A percentile compares a stretch with the other conserved stretches of the same genome.
These are phyloP conservation scores for Crotalus adamanteus DNA, from an alignment of 2,797 vertebrate species.

Conservation along the genomic window DNA sequence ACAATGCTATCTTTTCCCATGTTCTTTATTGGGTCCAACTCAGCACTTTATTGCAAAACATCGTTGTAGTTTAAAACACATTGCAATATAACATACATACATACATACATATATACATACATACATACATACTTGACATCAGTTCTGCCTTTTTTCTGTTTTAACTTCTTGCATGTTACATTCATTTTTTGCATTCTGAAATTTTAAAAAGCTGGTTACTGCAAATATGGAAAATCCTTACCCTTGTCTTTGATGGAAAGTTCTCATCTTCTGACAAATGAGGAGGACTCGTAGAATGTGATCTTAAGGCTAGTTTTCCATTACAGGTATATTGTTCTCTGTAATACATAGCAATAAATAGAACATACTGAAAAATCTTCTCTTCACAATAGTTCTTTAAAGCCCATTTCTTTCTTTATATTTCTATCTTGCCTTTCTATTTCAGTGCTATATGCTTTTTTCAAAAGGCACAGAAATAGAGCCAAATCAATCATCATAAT, in stretches of 20 bases:
- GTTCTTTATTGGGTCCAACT: background rate
- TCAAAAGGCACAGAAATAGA: background rate
- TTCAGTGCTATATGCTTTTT: background rate
- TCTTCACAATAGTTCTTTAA: background rate
- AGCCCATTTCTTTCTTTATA: background rate
- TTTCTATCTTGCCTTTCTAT: background rate
- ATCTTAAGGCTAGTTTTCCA: slow-evolving; percentile 57
- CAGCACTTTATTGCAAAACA: background rate
- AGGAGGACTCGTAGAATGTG: slow-evolving; percentile 67
- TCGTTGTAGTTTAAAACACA: background rate
- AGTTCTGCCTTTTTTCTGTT: background rate
- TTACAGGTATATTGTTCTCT: slow-evolving; percentile 66
- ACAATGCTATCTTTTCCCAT: background rate
- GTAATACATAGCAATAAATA: slow-evolving; percentile 49
- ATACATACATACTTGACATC: background rate
- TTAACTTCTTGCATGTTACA: background rate
- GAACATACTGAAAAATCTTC: slow-evolving; percentile 17
- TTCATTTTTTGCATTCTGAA: background rate
- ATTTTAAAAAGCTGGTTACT: slow-evolving; percentile 19
- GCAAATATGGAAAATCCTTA: slow-evolving; percentile 68
- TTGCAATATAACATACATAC: background rate
- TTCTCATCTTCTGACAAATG: slow-evolving; percentile 64
- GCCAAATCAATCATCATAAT: background rate
- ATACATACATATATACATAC: too few relatives aligned
- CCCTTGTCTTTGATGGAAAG: slow-evolving; percentile 60